Percentiles rank a stretch among this genome's conserved stretches.
Evolutionary conservation across 1,140 invertebrate species (phyloP).

Genomic region (Chironomus striatipennis): DNA sequence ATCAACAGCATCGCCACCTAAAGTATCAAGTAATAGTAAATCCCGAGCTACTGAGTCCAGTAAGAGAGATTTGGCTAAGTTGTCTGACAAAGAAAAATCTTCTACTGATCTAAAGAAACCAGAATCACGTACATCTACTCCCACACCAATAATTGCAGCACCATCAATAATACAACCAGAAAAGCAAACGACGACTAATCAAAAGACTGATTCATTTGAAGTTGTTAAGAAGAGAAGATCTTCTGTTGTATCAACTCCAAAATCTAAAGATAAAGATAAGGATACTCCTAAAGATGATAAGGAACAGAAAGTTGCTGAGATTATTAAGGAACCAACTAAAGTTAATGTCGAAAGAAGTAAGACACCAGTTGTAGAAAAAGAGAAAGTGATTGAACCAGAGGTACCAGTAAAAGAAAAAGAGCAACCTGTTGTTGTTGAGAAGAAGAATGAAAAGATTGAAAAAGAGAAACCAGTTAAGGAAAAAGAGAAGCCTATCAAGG

Average conservation of each 20-base stretch:
- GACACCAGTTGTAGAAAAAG: constrained; percentile 20
- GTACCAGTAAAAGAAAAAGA: no score
- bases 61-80: constrained; percentile 27
- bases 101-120: background rate
- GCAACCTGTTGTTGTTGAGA: no score
- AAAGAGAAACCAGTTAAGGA: background rate
- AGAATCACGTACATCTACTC: background rate
- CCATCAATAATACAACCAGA: background rate
- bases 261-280: no score
- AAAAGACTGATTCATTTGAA: background rate
- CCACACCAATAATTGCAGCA: background rate
- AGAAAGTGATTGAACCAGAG: background rate
- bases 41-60: constrained; percentile 26
- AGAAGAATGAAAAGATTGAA: constrained; percentile 23
- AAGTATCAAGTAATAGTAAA: constrained; percentile 6
- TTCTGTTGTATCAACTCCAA: background rate
- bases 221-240: background rate
- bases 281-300: background rate
- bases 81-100: constrained; percentile 25
- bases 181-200: background rate
- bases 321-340: background rate
- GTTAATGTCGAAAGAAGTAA: background rate
- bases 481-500: background rate
- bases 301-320: constrained; percentile 22
- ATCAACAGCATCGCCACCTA: background rate